These are phyloP conservation scores for Lepus timidus DNA, from an alignment of 2,113 vertebrate genomes.

Conservation along the genomic window DNA sequence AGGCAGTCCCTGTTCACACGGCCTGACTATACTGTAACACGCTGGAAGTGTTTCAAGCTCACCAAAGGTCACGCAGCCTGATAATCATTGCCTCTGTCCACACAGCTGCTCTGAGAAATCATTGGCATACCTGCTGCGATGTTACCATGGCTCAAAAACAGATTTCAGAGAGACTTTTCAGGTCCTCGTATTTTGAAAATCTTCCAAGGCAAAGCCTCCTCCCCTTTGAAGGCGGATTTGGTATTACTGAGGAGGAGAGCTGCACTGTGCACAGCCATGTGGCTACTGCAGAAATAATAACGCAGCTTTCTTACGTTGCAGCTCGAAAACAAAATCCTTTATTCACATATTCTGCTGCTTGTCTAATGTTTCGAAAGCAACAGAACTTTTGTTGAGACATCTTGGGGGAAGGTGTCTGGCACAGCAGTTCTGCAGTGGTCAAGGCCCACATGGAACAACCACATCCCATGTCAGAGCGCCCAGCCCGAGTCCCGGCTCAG, in stretches of 20 bases:
- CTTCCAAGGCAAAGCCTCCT: neutral
- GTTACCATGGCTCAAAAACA: neutral
- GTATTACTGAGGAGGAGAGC: neutral
- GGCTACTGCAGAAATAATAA: neutral
- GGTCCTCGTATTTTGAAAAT: neutral
- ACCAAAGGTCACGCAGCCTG: neutral
- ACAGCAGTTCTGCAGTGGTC: too few relatives aligned
- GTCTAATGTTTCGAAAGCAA: neutral
- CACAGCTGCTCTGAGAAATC: neutral
- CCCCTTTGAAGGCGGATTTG: neutral
- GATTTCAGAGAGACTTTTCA: conserved; percentile 10
- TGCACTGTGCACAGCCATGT: rapidly evolving
- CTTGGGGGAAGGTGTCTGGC: too few relatives aligned
- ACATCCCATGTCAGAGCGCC: too few relatives aligned
- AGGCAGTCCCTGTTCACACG: neutral
- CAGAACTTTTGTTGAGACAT: too few relatives aligned
- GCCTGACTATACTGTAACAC: neutral
- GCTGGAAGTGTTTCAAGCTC: neutral
- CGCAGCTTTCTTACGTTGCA: neutral
- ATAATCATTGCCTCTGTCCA: neutral
- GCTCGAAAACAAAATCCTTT: neutral
- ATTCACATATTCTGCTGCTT: neutral
- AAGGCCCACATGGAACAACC: too few relatives aligned
- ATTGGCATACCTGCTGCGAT: neutral
- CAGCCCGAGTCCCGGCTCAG: too few relatives aligned